A percentile compares a stretch with the other conserved stretches of the same genome.
Conservation (phyloP, 92 coral and sea anemone species). For the Scolanthus callimorphus region DNA sequence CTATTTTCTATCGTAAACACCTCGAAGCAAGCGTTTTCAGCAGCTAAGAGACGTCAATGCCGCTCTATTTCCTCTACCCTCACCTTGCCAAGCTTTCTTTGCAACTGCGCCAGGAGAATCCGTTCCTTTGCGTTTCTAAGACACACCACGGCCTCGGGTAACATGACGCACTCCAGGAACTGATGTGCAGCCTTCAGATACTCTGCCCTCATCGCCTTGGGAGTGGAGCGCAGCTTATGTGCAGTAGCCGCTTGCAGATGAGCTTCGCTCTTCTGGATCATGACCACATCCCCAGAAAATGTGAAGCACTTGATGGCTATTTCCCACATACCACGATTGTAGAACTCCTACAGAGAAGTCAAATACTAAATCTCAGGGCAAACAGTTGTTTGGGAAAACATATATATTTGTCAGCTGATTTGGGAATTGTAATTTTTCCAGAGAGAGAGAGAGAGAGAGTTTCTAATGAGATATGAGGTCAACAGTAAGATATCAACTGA, state of each 20-base stretch:
- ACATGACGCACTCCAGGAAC: conserved; percentile 78
- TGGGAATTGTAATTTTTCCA: too few relatives aligned
- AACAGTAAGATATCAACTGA: too few relatives aligned
- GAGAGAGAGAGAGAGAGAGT: too few relatives aligned
- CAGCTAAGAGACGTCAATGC: too few relatives aligned
- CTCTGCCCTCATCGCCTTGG: conserved; percentile 55
- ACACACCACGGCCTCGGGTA: conserved; percentile 70
- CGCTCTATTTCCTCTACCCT: too few relatives aligned
- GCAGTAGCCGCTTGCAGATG: conserved; percentile 84
- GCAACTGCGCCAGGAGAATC: conserved; percentile 62
- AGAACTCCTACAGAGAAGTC: conserved; percentile 1
- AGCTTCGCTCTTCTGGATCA: conserved; percentile 74
- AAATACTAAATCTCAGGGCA: too few relatives aligned
- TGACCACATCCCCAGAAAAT: conserved; percentile 57
- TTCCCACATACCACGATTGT: conserved; percentile 55
- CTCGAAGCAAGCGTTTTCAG: too few relatives aligned
- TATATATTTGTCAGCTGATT: too few relatives aligned
- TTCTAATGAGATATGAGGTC: too few relatives aligned
- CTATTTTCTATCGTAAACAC: too few relatives aligned
- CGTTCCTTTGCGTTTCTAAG: conserved; percentile 75
- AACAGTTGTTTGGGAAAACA: too few relatives aligned
- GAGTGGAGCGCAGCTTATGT: conserved; percentile 53
- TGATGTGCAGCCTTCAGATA: conserved; percentile 74
- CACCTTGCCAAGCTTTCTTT: conserved; percentile 69
- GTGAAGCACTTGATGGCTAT: conserved; percentile 79